phyloP scores from a whole-genome alignment of 2,797 vertebrate species.

The Diplodus puntazzo region DNA sequence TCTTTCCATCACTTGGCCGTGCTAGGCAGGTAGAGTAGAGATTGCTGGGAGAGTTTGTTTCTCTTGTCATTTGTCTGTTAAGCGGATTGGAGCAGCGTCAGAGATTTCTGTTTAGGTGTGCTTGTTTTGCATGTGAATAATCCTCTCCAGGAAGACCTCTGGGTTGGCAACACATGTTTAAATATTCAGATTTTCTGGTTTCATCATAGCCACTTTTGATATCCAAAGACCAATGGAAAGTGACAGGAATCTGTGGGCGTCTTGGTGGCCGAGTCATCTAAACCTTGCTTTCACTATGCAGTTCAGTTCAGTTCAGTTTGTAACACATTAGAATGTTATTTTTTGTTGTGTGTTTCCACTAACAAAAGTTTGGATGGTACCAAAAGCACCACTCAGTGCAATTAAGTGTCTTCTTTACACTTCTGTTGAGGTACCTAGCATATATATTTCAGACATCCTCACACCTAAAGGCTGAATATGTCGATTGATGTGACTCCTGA shows the following conservation, averaged over 20 bases:
- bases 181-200: slow-evolving; percentile 10
- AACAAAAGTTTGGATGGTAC: no score
- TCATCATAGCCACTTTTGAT: neutral
- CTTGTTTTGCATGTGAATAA: slow-evolving; percentile 25
- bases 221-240: neutral
- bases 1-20: slow-evolving; percentile 88
- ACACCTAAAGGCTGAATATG: no score
- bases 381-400: no score
- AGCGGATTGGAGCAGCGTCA: slow-evolving; percentile 5
- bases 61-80: slow-evolving; percentile 79
- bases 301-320: no score
- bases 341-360: no score
- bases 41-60: slow-evolving; percentile 91
- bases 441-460: no score
- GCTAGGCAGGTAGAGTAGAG: slow-evolving; percentile 87
- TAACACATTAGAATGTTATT: no score
- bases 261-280: no score
- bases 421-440: no score
- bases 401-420: no score
- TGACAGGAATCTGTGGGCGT: neutral
- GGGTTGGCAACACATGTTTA: neutral
- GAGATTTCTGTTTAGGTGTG: neutral
- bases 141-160: neutral
- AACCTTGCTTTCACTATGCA: no score
- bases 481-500: no score